These are phyloP conservation scores for Byasa hedistus DNA, from an alignment of 2,888 invertebrate genomes.

Conservation along the genomic window DNA sequence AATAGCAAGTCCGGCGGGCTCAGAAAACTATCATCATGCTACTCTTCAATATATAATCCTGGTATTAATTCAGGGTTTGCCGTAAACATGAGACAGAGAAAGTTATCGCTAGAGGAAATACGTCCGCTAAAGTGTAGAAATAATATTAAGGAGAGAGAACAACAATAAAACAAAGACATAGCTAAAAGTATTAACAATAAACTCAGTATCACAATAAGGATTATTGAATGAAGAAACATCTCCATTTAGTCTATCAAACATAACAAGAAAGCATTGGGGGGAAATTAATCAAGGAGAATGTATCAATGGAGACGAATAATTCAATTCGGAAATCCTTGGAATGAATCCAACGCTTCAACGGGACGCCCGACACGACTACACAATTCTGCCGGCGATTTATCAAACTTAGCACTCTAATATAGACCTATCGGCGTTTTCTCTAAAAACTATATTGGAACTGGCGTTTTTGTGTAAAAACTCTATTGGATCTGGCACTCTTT, in stretches of 20 bases:
- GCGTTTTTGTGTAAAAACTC: constrained; percentile 19
- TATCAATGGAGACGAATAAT: constrained; percentile 46
- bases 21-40: no score
- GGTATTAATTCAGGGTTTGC: no score
- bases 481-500: constrained; percentile 6
- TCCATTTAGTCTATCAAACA: constrained; percentile 17
- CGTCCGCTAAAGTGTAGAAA: no score
- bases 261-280: constrained; percentile 18
- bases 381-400: constrained; percentile 36
- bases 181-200: constrained; percentile 1
- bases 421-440: constrained; percentile 33
- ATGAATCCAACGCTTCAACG: constrained; percentile 49
- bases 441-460: constrained; percentile 35
- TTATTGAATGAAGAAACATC: constrained; percentile 7
- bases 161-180: no score
- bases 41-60: no score
- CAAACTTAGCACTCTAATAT: constrained; percentile 38
- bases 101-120: no score
- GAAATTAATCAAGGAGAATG: constrained; percentile 53
- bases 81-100: no score
- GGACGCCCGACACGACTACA: constrained; percentile 37
- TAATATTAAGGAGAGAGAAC: no score
- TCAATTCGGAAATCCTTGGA: constrained; percentile 53
- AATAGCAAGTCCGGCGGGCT: no score
- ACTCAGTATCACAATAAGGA: constrained; percentile 1